Base-by-base conservation (phyloP, 2,888 invertebrate genomes). In the Ormia ochracea region DNA sequence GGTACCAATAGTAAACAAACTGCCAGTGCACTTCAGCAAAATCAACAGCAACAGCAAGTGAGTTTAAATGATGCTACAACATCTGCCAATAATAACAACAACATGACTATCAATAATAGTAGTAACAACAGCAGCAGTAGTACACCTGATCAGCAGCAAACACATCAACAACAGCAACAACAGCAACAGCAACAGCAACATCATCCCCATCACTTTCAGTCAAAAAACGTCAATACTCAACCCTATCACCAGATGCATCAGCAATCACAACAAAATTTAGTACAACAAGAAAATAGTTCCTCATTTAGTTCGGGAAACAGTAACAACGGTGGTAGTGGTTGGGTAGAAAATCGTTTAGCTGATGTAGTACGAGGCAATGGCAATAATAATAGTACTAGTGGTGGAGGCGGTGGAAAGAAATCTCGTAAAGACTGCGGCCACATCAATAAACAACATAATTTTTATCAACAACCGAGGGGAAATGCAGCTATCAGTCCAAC, bases 301-400 rank as follows among this genome's bases (percentile, higher is more conserved):
- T 83, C 86, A 75, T 74, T 82, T 70, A 73, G 50, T 75, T 81
- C 78, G 66, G 78, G 75, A 69, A 80, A 77, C 50, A 65, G 73
- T 59, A 79, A 74, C 48, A 80, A 85, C 43, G 84, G 86, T 83
- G 88, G 89, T 84, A 89, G 90, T 73, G 91, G 87, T 87, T 91
- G 92, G 88, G 85, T 89, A 50, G 91, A 93, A 86, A 93, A 91
- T 88, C 93, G 94, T 87, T 91, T 95, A 85, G 93, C 95, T 10
- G 95, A 95, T 88, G 95, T 95, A 48, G 95, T 95, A 56, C 94
- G 94, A 4, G 94, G 94, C 73, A 93, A 93, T 43, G 93, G 92
- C 61, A 81, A 81, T 17, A 78, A 61, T 31, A 82, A 63, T 17
- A 82, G 61, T 36, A 83, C 82, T 19, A 59, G 36, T 31, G 74